phyloP scores from a whole-genome alignment of 2,888 invertebrate genomes.

The Coecobrya sp. region DNA sequence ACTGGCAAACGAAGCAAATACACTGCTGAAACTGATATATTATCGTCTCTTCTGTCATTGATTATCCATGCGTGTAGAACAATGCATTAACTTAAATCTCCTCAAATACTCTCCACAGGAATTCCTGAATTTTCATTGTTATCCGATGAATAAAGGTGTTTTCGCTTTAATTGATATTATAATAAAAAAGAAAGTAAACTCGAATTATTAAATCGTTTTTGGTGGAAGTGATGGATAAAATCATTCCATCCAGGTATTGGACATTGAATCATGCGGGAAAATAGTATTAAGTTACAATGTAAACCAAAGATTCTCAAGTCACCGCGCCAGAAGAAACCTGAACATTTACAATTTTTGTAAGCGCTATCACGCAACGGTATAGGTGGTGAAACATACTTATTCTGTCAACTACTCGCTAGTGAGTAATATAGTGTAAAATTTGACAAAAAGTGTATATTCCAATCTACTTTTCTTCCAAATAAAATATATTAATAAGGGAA shows the following conservation, averaged over 20 bases:
- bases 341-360: too few relatives aligned
- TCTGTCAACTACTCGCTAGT: too few relatives aligned
- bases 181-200: not conserved
- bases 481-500: not conserved
- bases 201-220: not conserved
- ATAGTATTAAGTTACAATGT: not conserved
- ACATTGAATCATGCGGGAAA: not conserved
- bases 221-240: not conserved
- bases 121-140: not conserved
- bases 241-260: not conserved
- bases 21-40: constrained; percentile 5
- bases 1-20: constrained; percentile 17
- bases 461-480: too few relatives aligned
- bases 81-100: constrained; percentile 7
- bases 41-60: constrained; percentile 19
- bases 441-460: too few relatives aligned
- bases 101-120: not conserved
- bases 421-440: too few relatives aligned
- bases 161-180: constrained; percentile 8
- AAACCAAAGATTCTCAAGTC: too few relatives aligned
- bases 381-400: too few relatives aligned
- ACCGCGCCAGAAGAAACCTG: too few relatives aligned
- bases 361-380: too few relatives aligned
- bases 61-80: constrained; percentile 8
- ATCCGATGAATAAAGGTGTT: constrained; percentile 11